Evolutionary conservation across 2,888 invertebrate species (phyloP), one percentile per base, ranked within the genome.

Genomic region (Temnothorax rugatulus): DNA sequence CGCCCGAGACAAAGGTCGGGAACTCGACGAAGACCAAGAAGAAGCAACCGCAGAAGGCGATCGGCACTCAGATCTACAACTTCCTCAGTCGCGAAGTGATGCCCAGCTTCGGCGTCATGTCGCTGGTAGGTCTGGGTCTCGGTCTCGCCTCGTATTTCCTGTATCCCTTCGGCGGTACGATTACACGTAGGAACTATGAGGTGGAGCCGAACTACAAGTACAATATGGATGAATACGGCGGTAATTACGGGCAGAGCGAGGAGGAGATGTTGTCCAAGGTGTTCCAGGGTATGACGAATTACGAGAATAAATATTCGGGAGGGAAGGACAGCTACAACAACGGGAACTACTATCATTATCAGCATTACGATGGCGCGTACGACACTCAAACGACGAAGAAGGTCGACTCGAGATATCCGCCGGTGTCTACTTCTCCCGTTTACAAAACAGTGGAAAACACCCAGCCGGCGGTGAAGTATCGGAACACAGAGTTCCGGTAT

Each of bases 41-140:
- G 93, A 95, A 95, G 59, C 92, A 83, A 85, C 91, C 88, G 18
- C 89, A 82, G 54, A 96, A 97, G 81, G 97, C 97, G 1, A 96
- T 97, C 0, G 96, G 97, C 13, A 97, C 97, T 0, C 97, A 97
- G 93, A 96, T 97, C 41, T 97, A 97, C 92, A 97, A 97, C 91
- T 97, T 97, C 91, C 95, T 97, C 59, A 97, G 97, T 3, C 95
- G 97, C 90, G 97, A 97, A 95, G 97, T 97, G 0, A 97, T 97
- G 97, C 97, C 97, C 0, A 97, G 97, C 47, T 97, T 97, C 29
- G 97, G 97, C 0, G 97, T 97, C 0, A 97, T 97, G 90, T 95
- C 95, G 0, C 95, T 97, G 29, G 96, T 97, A 15, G 97, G 97
- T 1, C 94, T 97, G 61, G 97, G 97, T 85, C 96, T 97, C 2